Evolutionary conservation across 2,113 vertebrate genomes (phyloP).

Genomic region (Eidolon helvum): DNA sequence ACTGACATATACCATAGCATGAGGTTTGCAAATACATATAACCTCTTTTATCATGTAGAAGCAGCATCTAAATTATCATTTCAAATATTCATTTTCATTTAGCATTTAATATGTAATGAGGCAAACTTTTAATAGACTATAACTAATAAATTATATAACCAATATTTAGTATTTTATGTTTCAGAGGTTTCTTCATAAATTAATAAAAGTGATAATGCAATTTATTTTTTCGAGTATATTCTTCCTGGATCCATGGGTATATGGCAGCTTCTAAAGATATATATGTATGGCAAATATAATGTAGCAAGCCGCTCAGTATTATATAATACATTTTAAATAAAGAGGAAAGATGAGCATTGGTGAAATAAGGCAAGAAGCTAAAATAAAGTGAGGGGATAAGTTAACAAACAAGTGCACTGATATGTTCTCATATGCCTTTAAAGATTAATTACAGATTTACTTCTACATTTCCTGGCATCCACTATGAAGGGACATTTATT

Average conservation of each 20-base stretch:
- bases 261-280: background rate
- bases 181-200: background rate
- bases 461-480: background rate
- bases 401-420: background rate
- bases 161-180: background rate
- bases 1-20: background rate
- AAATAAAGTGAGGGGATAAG: background rate
- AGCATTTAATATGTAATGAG: background rate
- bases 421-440: background rate
- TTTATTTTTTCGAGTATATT: background rate
- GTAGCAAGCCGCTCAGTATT: background rate
- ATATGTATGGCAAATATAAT: background rate
- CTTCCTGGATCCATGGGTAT: background rate
- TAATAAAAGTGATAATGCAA: background rate
- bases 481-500: background rate
- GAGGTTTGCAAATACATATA: background rate
- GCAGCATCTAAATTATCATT: background rate
- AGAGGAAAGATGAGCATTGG: background rate
- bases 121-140: background rate
- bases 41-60: background rate
- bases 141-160: background rate
- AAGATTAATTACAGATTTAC: background rate
- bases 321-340: background rate
- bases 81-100: conserved; percentile 4
- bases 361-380: background rate